phyloP scores from a whole-genome alignment of 2,797 vertebrate species.

The Florisuga fusca region DNA sequence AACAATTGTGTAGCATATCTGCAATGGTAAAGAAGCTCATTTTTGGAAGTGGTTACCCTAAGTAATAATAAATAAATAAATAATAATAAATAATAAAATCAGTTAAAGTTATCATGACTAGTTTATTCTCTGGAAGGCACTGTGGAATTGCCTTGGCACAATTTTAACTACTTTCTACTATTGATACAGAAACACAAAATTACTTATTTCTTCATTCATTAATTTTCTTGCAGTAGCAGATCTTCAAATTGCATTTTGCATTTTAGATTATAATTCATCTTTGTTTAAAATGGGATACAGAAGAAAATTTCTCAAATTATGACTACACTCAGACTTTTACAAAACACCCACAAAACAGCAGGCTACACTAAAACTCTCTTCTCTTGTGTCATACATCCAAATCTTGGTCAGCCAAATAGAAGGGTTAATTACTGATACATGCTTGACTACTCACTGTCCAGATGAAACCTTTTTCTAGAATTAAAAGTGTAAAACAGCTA shows the following conservation, averaged over 20 bases:
- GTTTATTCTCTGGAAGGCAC: neutral
- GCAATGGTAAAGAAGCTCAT: neutral
- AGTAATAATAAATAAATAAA: too few species aligned
- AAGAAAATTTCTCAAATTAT: neutral
- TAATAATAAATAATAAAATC: too few species aligned
- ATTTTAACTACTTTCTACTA: neutral
- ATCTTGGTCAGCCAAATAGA: neutral
- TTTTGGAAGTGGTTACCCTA: neutral
- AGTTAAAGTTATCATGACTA: neutral
- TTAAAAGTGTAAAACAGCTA: neutral
- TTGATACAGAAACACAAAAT: neutral
- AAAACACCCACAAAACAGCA: neutral
- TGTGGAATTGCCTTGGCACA: neutral
- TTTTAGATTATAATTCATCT: neutral
- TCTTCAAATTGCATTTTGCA: neutral
- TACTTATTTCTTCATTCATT: neutral
- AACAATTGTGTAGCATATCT: neutral
- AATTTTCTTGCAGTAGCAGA: neutral
- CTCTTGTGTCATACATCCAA: neutral
- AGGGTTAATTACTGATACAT: neutral
- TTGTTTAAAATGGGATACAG: neutral
- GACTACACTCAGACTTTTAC: neutral
- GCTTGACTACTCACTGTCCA: neutral
- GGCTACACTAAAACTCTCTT: neutral
- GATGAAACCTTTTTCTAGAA: neutral